Evolutionary conservation across 2,888 invertebrate genomes (phyloP).

Genomic region (Allophyes oxyacanthae): DNA sequence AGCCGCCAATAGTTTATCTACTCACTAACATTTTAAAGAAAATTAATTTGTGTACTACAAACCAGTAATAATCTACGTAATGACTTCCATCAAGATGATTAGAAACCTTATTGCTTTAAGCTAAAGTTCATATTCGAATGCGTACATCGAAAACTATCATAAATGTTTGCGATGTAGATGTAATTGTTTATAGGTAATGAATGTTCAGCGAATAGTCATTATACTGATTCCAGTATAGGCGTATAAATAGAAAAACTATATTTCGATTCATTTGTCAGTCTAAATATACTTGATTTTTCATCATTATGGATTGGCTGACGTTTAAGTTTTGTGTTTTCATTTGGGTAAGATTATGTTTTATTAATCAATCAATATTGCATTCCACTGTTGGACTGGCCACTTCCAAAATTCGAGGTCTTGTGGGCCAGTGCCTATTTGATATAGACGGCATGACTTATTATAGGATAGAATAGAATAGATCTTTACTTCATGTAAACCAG

Average conservation of each 20-base stretch:
- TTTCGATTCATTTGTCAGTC: constrained; percentile 23
- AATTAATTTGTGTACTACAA: constrained; percentile 50
- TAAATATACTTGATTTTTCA: constrained; percentile 8
- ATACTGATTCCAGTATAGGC: constrained; percentile 17
- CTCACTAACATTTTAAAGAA: constrained; percentile 32
- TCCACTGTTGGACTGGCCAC: too few relatives aligned
- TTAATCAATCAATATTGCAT: too few relatives aligned
- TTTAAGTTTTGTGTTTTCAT: constrained; percentile 30
- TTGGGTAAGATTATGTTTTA: constrained; percentile 38
- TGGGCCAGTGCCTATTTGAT: too few relatives aligned
- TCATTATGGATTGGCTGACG: constrained; percentile 34
- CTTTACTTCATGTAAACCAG: too few relatives aligned
- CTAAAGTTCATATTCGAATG: constrained; percentile 10
- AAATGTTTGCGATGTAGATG: constrained; percentile 24
- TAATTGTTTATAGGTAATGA: constrained; percentile 43
- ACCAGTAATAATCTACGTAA: constrained; percentile 20
- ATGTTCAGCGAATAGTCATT: constrained; percentile 33
- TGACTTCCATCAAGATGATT: not conserved
- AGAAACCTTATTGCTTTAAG: not conserved
- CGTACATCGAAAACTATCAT: constrained; percentile 4
- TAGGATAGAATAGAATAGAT: too few relatives aligned
- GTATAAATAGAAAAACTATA: constrained; percentile 45
- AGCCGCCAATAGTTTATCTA: constrained; percentile 16
- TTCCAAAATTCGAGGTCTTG: too few relatives aligned
- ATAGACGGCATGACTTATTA: too few relatives aligned